Evolutionary conservation across 2,797 vertebrate species (phyloP), one percentile per base, ranked within the genome.

Genomic region (Alcedo quadribrachys): DNA sequence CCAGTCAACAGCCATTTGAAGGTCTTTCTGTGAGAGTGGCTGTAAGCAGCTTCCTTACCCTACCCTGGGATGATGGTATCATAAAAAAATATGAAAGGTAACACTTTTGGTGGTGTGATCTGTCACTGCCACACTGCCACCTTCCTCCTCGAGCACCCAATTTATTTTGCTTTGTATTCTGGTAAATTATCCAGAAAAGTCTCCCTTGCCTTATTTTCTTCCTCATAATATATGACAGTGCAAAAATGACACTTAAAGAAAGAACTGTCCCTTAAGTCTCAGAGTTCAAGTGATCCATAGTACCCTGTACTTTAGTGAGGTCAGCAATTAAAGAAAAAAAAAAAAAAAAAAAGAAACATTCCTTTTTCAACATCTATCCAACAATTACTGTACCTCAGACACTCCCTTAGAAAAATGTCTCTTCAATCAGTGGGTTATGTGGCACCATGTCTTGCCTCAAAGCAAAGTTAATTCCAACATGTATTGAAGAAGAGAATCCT

Each of bases 211-310:
- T 89, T 20, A n/a, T 32, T 63, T 77, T 85, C 76, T 86, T 91
- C 66, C 58, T 90, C 15, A 5, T 70, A 85, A 68, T 30, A 4
- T 21, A 11, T 3, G 62, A 88, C 94, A 96, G 96, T 97, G 96
- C 96, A 97, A 97, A 51, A 96, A 87, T 50, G 42, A 95, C 80
- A 70, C 70, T 25, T 24, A 66, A 67, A 78, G 90, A 94, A 95
- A 83, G 84, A 92, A 91, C 81, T 93, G 96, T 90, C 92, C 65
- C 84, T 76, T 0, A 8, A 84, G 80, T 94, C 75, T 94, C 85
- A 83, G 66, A 81, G 92, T 94, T 97, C 96, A 97, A 96, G 96
- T 94, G 96, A 93, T 96, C 96, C 83, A 4, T 37, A 94, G 96
- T 96, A 97, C 96, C 96, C 86, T 92, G 94, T 94, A 92, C 90